Evolutionary conservation across 2,888 invertebrate genomes (phyloP), one percentile per base, ranked within the genome.

Genomic region (Sarcophaga caerulescens): DNA sequence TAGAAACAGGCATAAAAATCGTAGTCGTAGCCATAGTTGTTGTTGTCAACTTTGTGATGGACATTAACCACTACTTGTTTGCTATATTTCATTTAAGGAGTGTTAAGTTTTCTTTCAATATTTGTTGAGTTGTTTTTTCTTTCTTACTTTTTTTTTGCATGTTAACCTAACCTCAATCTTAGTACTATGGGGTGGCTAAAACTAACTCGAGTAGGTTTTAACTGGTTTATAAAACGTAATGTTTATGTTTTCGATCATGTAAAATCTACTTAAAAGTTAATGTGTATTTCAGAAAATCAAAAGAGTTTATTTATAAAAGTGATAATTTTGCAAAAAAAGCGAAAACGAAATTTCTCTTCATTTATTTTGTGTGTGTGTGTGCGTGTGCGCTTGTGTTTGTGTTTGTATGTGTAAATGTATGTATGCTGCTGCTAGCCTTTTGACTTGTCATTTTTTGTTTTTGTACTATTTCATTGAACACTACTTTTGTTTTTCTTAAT

Each of bases 121-220:
- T 71, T 76, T 80, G 45, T 75, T 21, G 12, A 45, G 25, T 63
- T 35, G 35, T 2, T 35, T 35, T 35, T 10, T 66, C 19, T n/a
- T 44, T 65, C 8, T 44, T 75, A n/a, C 23, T 44, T 75, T 52
- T 47, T 17, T 6, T 76, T 71, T 71, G 52, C n/a, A n/a, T 8
- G 57, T 59, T 17, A 77, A 75, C 70, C n/a, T 86, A 86, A 86
- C 86, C 85, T 84, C 74, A 86, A 81, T 73, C 52, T 60, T 52
- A 12, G 12, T 47, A 0, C n/a, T 63, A 65, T 74, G 62, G 68
- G 81, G 59, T 52, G 65, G 77, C 4, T 25, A 21, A 52, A 12
- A 17, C 17, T 52, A 14, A 52, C 17, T 52, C 17, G 17, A 52
- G 17, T 12, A 52, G 52, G 52, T 52, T 52, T 52, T 52, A 52